Evolutionary conservation across 1,140 invertebrate species (phyloP), one percentile per base, ranked within the genome.

Genomic region (Drosophila ficusphila): DNA sequence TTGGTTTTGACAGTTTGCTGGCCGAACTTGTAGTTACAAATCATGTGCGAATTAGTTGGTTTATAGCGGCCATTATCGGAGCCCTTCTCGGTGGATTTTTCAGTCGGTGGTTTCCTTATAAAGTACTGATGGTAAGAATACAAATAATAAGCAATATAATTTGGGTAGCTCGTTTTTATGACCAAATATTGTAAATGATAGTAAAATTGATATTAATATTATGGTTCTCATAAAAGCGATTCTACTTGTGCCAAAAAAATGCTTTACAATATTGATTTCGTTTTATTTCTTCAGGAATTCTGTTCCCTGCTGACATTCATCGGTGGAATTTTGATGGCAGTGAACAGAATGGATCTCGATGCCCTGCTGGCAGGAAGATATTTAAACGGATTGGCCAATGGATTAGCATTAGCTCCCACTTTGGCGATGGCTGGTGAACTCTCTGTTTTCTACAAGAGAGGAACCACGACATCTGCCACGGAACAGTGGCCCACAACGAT

Each of bases 371-470:
- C 65, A 0, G 82, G 73, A 5, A 51, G 68, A 18, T 86, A 82
- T 29, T 21, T 86, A 6, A 88, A 86, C 42, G 82, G 82, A 4
- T 34, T 86, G 5, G 82, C 82, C 8, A 88, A 88, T 27, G 82
- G 82, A 0, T n/a, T 86, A 19, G 56, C 56, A 2, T 16, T 86
- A 25, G 77, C 82, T 0, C 48, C 73, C 16, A 75, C 73, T 0
- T 23, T 88, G 52, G 74, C 60, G 39, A 75, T 75, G 51, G 69
- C 77, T 0, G 82, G 82, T 0, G 82, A 86, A 23, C 19, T 86
- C 21, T 46, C 57, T 0, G 82, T 88, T 6, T 82, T 62, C 44
- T 86, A 88, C 34, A 88, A 78, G 18, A 47, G 82, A 0, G 82
- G 82, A 14, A 74, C 51, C 11, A 60, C 36, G 1, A 47, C 78